These are phyloP conservation scores for Orgyia antiqua DNA, from an alignment of 2,888 invertebrate species.

Conservation along the genomic window DNA sequence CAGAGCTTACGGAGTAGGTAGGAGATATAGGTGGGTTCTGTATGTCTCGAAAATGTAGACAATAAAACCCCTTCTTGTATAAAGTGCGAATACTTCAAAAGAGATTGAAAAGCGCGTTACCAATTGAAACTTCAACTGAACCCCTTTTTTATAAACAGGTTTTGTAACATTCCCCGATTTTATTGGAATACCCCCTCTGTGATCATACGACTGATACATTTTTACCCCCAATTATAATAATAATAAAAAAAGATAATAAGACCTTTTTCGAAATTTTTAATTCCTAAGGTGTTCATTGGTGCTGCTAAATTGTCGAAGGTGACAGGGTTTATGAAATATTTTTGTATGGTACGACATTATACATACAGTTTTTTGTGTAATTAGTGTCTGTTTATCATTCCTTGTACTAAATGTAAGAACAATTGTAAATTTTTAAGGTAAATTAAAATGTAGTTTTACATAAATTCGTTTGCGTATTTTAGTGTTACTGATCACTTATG, in stretches of 20 bases:
- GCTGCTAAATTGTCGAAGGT: slow-evolving; percentile 54
- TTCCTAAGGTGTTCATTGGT: slow-evolving; percentile 62
- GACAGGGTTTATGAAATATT: slow-evolving; percentile 59
- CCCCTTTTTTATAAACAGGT: slow-evolving; percentile 10
- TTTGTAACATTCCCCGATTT: slow-evolving; percentile 10
- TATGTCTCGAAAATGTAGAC: too few species aligned
- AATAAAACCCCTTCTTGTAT: too few species aligned
- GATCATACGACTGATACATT: slow-evolving; percentile 25
- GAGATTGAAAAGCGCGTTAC: slow-evolving; percentile 2
- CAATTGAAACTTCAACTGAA: slow-evolving; percentile 5
- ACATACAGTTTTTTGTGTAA: slow-evolving; percentile 33
- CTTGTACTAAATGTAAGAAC: slow-evolving; percentile 50
- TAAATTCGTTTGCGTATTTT: slow-evolving; percentile 39
- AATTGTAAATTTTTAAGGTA: slow-evolving; percentile 53
- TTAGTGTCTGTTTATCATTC: slow-evolving; percentile 52
- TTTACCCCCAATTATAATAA: slow-evolving; percentile 2
- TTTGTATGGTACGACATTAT: slow-evolving; percentile 44
- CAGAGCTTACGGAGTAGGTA: too few species aligned
- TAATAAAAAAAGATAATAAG: slow-evolving; percentile 4
- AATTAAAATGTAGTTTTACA: slow-evolving; percentile 41
- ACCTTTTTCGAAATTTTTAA: slow-evolving; percentile 36
- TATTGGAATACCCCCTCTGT: slow-evolving; percentile 18
- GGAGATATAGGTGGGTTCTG: too few species aligned
- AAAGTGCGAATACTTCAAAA: neutral
- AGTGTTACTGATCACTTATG: slow-evolving; percentile 15